Evolutionary conservation across 2,888 invertebrate species (phyloP).

Genomic region (Oeneis ivallda): DNA sequence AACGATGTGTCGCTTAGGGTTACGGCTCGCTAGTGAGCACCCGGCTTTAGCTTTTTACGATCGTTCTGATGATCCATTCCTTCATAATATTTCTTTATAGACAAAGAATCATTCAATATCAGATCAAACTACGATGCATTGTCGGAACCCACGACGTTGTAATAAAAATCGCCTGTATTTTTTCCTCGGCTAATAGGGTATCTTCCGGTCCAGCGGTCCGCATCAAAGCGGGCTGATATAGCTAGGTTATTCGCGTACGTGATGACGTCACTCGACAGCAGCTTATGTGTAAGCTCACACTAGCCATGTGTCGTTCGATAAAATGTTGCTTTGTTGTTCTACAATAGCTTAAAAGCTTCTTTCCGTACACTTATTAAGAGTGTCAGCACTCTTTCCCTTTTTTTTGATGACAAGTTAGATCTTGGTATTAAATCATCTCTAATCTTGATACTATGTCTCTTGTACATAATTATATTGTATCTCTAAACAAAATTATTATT

Average conservation of each 20-base stretch:
- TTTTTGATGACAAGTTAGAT: too few species aligned
- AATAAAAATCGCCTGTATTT: slow-evolving; percentile 31
- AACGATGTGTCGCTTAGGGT: too few species aligned
- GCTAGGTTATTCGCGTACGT: slow-evolving; percentile 37
- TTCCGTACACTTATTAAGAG: too few species aligned
- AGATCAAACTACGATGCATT: slow-evolving; percentile 26
- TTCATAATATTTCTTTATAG: not conserved
- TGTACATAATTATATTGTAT: too few species aligned
- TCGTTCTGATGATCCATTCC: too few species aligned
- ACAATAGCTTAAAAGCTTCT: too few species aligned
- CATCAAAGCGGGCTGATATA: slow-evolving; percentile 45
- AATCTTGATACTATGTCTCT: too few species aligned
- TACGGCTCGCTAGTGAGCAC: too few species aligned
- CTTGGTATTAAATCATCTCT: too few species aligned
- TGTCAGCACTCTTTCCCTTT: too few species aligned
- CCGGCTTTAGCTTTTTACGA: too few species aligned
- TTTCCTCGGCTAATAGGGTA: slow-evolving; percentile 40
- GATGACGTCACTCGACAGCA: slow-evolving; percentile 36
- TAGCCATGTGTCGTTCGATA: slow-evolving; percentile 15
- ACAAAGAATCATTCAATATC: not conserved
- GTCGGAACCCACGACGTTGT: slow-evolving; percentile 28
- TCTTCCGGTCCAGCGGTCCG: slow-evolving; percentile 45
- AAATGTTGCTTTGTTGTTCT: not conserved
- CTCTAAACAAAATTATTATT: too few species aligned
- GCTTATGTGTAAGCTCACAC: slow-evolving; percentile 23